These are phyloP conservation scores for Indri indri DNA, from an alignment of 2,113 vertebrate species.

Conservation along the genomic window DNA sequence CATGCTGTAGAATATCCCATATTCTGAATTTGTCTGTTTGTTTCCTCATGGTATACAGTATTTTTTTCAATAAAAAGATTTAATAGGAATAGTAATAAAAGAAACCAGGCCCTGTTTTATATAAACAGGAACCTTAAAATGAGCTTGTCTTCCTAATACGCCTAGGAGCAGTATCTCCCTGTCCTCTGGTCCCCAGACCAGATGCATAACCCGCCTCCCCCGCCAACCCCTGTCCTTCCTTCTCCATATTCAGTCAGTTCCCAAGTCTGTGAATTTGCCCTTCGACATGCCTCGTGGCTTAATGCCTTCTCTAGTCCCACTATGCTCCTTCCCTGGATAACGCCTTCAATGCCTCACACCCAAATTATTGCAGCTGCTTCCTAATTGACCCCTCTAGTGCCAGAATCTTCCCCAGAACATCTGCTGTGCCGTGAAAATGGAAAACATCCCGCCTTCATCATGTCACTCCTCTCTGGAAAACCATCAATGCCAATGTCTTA, in stretches of 20 bases:
- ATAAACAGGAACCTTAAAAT: conserved; percentile 31
- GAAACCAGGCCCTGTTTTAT: not conserved
- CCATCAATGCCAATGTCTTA: not conserved
- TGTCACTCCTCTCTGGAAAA: not conserved
- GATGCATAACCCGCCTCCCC: not conserved
- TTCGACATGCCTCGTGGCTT: not conserved
- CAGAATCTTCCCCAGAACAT: not conserved
- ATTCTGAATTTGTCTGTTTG: not conserved
- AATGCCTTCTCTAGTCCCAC: not conserved
- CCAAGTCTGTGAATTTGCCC: conserved; percentile 7
- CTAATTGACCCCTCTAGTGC: not conserved
- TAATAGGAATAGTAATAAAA: not conserved
- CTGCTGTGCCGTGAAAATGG: not conserved
- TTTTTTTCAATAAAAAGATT: conserved; percentile 8
- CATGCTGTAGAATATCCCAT: not conserved
- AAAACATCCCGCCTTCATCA: not conserved
- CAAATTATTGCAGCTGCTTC: conserved; percentile 3
- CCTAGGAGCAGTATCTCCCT: not conserved
- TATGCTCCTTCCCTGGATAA: not conserved
- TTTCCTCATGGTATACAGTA: not conserved
- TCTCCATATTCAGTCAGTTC: not conserved
- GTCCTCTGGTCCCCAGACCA: not conserved
- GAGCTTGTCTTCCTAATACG: not conserved
- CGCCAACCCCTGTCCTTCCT: not conserved
- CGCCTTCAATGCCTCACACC: not conserved